Evolutionary conservation across 2,113 vertebrate genomes (phyloP).

Genomic region (Hydropotes inermis): DNA sequence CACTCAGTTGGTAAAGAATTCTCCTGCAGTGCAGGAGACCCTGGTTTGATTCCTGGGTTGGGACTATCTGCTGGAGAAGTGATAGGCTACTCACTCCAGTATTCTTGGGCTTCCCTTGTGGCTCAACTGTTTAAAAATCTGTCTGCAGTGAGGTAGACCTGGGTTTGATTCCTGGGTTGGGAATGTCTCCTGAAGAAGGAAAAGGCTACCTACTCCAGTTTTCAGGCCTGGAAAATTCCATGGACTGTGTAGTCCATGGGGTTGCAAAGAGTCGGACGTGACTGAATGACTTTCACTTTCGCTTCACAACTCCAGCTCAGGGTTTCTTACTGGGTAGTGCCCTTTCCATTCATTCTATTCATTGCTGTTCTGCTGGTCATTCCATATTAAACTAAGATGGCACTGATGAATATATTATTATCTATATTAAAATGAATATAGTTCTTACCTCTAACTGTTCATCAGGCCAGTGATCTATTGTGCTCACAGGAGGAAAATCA

Average conservation of each 20-base stretch:
- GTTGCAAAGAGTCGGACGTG: not conserved
- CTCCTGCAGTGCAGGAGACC: not conserved
- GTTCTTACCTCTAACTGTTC: slow-evolving; percentile 13
- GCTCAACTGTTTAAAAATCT: not conserved
- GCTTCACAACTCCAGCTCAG: not conserved
- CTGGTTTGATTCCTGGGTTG: not conserved
- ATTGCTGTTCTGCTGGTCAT: not conserved
- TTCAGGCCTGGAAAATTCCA: not conserved
- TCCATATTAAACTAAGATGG: slow-evolving; percentile 17
- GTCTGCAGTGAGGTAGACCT: not conserved
- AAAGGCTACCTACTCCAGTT: not conserved
- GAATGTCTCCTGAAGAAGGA: not conserved
- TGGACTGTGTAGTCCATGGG: not conserved
- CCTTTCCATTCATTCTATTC: not conserved
- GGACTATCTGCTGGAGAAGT: not conserved
- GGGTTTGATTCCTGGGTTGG: not conserved
- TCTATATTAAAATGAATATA: not conserved
- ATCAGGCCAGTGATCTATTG: not conserved
- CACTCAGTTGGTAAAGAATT: not conserved
- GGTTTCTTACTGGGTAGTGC: not conserved
- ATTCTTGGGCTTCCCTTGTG: not conserved
- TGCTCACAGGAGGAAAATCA: not conserved
- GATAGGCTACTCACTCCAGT: not conserved
- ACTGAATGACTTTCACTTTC: not conserved
- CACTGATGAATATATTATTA: not conserved